Evolutionary conservation across 2,797 vertebrate species (phyloP).

Genomic region (Lithobates sylvaticus): DNA sequence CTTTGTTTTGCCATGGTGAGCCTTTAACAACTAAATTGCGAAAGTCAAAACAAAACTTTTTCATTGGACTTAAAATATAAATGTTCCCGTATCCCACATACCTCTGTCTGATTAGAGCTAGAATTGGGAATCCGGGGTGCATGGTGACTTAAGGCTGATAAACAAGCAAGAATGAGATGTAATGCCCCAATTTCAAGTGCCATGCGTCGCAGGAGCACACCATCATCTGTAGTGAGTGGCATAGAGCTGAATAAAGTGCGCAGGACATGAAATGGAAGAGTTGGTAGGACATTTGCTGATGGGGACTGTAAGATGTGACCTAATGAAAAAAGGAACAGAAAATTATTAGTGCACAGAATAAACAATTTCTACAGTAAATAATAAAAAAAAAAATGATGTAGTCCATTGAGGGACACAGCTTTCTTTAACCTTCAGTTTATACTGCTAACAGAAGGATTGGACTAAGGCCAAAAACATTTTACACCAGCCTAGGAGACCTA

Average conservation of each 20-base stretch:
- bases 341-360: neutral
- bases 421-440: too few relatives aligned
- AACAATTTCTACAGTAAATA: neutral
- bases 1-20: too few relatives aligned
- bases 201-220: constrained; percentile 93
- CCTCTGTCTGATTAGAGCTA: constrained; percentile 87
- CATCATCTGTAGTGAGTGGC: constrained; percentile 94
- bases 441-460: too few relatives aligned
- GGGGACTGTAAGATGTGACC: constrained; percentile 98
- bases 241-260: constrained; percentile 92
- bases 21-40: too few relatives aligned
- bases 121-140: constrained; percentile 91
- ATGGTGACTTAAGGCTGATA: constrained; percentile 96
- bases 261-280: constrained; percentile 94
- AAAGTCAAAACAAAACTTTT: too few relatives aligned
- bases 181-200: constrained; percentile 96
- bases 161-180: constrained; percentile 95
- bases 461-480: too few relatives aligned
- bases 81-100: constrained; percentile 64
- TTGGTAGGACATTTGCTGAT: constrained; percentile 95
- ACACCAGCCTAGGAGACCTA: too few relatives aligned
- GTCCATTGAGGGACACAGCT: too few relatives aligned
- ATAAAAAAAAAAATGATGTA: neutral
- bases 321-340: constrained; percentile 64
- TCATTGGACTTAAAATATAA: too few relatives aligned